Evolutionary conservation across 2,888 invertebrate species (phyloP).

Genomic region (Cephus rjabovi): DNA sequence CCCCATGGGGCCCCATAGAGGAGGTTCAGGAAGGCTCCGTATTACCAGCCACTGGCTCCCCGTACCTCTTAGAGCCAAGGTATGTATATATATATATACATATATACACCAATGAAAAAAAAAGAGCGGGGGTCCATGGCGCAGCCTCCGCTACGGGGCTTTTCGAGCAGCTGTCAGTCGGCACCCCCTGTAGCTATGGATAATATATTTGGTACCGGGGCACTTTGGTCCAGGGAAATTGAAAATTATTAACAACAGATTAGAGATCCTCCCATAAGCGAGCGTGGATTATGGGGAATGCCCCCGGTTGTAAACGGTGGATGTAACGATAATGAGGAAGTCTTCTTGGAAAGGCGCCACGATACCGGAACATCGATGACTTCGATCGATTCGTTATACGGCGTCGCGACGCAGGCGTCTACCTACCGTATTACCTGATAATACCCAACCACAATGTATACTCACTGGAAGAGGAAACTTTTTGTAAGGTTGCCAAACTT

Average conservation of each 20-base stretch:
- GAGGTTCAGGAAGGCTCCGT: neutral
- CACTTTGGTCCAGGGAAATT: slow-evolving; percentile 33
- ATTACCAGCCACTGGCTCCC: neutral
- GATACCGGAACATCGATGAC: neutral
- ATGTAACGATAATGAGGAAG: neutral
- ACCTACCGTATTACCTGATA: neutral
- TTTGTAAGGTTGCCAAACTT: neutral
- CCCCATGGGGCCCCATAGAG: neutral
- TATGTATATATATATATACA: neutral
- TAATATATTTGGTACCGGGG: slow-evolving; percentile 37
- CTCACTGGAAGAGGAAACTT: neutral
- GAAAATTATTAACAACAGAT: slow-evolving; percentile 27
- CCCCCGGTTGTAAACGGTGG: neutral
- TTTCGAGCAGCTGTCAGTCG: slow-evolving; percentile 37
- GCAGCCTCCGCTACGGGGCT: neutral
- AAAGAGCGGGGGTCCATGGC: slow-evolving; percentile 7
- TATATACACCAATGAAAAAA: neutral
- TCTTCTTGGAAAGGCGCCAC: slow-evolving; percentile 1
- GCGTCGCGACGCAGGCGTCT: neutral
- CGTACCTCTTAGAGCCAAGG: slow-evolving; percentile 6
- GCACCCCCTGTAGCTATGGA: slow-evolving; percentile 39
- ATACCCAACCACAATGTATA: neutral
- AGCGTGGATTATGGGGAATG: slow-evolving; percentile 1
- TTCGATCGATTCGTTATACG: neutral
- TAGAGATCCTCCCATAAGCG: neutral